Evolutionary conservation across 2,113 vertebrate genomes (phyloP), one percentile per base, ranked within the genome.

Genomic region (Otocyon megalotis): DNA sequence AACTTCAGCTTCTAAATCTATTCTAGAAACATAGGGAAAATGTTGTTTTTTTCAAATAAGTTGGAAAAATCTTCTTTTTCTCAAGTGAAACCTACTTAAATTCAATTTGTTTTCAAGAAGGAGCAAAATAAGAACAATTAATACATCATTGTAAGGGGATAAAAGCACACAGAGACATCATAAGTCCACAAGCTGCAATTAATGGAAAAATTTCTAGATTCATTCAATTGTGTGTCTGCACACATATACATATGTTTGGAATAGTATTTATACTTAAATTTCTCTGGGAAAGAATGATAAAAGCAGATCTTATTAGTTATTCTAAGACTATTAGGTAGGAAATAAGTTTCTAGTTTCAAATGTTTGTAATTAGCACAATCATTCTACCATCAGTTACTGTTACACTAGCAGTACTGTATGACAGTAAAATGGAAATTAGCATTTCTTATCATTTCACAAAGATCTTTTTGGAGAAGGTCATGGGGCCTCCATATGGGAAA

Each of bases 101-200:
- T 95, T 77, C 83, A 60, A 83, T 54, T 20, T 82, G 28, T 15
- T 95, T 93, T 85, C 48, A 88, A 83, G 65, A 84, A 96, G 20
- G 22, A 94, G 67, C 43, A 63, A 82, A 91, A 90, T 90, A 86
- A 96, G 96, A 95, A 62, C 28, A 93, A 80, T 48, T 95, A 92
- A 58, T 54, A 53, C 12, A 20, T 62, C 15, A 81, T 20, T 65
- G 11, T 72, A 79, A 88, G 83, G 76, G n/a, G 26, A n/a, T 19
- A 60, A 90, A 94, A 87, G 86, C 30, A 76, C 4, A 30, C 62
- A 93, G 56, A 86, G 8, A 86, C 28, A 63, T 17, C 24, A 26
- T 8, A 82, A 53, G 3, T 4, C 1, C 56, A 20, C 15, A 76
- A 81, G 20, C 28, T 76, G 1, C 6, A 85, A 81, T 74, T 92